Conservation (phyloP, 2,797 vertebrate species). For the Harpagifer antarcticus region DNA sequence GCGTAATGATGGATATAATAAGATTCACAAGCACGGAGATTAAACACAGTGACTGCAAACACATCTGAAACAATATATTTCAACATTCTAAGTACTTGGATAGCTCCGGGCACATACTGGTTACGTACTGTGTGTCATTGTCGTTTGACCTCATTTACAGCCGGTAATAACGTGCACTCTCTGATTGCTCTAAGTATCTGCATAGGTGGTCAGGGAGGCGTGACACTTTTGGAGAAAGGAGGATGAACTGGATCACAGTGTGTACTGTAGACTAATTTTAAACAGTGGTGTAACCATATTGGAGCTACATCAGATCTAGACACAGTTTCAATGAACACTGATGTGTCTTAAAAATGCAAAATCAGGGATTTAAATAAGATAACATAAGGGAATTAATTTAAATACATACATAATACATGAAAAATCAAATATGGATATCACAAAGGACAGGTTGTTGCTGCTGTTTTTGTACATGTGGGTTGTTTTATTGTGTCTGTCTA, state of each 20-base stretch:
- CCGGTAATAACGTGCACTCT: neutral
- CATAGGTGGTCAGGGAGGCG: neutral
- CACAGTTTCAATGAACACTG: neutral
- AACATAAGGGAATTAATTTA: neutral
- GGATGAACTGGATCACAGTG: neutral
- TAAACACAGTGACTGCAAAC: constrained; percentile 16
- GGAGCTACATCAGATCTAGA: neutral
- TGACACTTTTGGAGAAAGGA: constrained; percentile 6
- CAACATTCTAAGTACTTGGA: neutral
- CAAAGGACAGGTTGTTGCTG: neutral
- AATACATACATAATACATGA: neutral
- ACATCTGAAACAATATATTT: neutral
- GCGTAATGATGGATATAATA: neutral
- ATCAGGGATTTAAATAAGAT: neutral
- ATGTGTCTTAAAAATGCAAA: neutral
- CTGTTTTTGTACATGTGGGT: constrained; percentile 2
- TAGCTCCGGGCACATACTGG: neutral
- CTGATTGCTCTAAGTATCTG: neutral
- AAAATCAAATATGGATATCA: constrained; percentile 13
- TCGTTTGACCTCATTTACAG: neutral
- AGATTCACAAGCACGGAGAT: constrained; percentile 3
- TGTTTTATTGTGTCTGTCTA: constrained; percentile 8
- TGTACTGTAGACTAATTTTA: neutral
- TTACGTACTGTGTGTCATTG: neutral
- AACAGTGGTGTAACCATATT: too few relatives aligned